A percentile compares a stretch with the other conserved stretches of the same genome.
phyloP scores from a whole-genome alignment of 2,113 vertebrate genomes.

The Rostratula benghalensis region DNA sequence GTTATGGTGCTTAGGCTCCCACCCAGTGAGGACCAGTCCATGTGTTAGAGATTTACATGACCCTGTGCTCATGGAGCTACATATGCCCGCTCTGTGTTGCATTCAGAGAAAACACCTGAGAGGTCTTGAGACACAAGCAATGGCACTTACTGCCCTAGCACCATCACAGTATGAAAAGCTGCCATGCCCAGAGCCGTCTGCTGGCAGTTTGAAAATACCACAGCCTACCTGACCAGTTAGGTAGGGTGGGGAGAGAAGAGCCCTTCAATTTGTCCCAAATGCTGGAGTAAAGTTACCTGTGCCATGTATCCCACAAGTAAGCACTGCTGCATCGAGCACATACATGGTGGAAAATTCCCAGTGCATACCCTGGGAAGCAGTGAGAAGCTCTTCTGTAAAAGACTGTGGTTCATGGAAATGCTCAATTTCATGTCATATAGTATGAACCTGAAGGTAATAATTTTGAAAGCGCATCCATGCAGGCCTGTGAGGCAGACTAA shows the following conservation, averaged over 20 bases:
- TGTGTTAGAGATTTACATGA: fast-evolving
- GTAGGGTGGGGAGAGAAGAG: background rate
- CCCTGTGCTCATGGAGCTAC: background rate
- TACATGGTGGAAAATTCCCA: background rate
- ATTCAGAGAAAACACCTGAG: background rate
- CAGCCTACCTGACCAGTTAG: background rate
- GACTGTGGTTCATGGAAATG: background rate
- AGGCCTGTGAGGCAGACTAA: background rate
- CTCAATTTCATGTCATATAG: background rate
- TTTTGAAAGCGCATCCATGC: background rate
- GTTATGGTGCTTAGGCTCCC: background rate
- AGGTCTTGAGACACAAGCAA: background rate
- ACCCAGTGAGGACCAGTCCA: background rate
- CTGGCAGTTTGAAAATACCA: background rate
- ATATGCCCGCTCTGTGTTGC: background rate
- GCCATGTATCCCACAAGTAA: background rate
- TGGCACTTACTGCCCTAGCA: background rate
- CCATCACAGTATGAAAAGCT: background rate
- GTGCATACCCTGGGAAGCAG: background rate
- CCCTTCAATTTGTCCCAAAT: background rate
- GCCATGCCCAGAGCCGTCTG: background rate
- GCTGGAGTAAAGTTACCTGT: background rate
- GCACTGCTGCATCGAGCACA: fast-evolving
- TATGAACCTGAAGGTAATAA: background rate
- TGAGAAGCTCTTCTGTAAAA: background rate